Conservation (phyloP, 1,140 invertebrate species). For the Lerema accius region DNA sequence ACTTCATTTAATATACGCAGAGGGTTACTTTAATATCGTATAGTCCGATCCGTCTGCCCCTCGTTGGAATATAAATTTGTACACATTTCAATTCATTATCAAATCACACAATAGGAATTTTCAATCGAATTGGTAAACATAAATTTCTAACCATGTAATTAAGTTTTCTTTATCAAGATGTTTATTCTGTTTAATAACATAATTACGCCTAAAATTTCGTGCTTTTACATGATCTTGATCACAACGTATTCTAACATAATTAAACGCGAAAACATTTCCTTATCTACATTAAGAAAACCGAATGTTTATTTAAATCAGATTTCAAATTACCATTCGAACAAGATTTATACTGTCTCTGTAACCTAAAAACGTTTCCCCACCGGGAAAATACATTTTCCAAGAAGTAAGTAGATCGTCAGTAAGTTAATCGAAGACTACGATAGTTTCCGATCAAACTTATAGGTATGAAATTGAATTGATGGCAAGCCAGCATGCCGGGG, state of each 20-base stretch:
- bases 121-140: constrained; percentile 22
- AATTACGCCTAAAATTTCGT: not conserved
- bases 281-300: too few relatives aligned
- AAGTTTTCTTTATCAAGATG: too few relatives aligned
- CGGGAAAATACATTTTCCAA: constrained; percentile 15
- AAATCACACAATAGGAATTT: constrained; percentile 53
- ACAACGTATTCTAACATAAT: too few relatives aligned
- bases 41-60: constrained; percentile 49
- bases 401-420: constrained; percentile 22
- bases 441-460: constrained; percentile 59
- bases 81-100: constrained; percentile 55
- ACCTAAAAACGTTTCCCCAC: constrained; percentile 16
- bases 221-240: too few relatives aligned
- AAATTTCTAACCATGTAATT: too few relatives aligned
- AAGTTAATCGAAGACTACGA: constrained; percentile 44
- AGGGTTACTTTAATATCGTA: constrained; percentile 65
- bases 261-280: too few relatives aligned
- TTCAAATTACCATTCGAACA: not conserved
- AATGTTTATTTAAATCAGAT: not conserved
- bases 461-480: constrained; percentile 74
- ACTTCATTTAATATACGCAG: constrained; percentile 74
- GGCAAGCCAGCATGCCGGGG: constrained; percentile 50
- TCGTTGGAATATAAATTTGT: constrained; percentile 53
- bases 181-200: too few relatives aligned
- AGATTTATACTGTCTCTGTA: not conserved